A percentile compares a stretch with the other conserved stretches of the same genome.
Conservation (phyloP, 2,797 vertebrate species). For the Pantherophis vulpinus region DNA sequence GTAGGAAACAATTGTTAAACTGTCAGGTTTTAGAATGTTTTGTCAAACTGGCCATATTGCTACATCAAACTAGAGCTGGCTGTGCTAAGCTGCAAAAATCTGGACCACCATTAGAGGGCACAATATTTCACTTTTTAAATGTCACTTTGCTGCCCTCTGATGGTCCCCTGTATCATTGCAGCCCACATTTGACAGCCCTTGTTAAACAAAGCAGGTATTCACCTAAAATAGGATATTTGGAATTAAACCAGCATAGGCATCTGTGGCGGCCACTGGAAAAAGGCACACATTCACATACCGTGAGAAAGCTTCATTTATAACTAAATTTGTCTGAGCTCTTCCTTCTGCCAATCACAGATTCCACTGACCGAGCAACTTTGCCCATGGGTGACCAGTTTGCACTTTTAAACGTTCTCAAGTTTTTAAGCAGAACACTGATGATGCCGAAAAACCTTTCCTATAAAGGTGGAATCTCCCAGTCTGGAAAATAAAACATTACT, state of each 20-base stretch:
- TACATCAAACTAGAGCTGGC: background rate
- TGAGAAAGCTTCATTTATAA: background rate
- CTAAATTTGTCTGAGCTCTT: background rate
- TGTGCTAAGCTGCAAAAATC: background rate
- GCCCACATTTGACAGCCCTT: background rate
- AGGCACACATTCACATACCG: background rate
- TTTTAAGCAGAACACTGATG: background rate
- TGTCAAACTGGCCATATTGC: background rate
- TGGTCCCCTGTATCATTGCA: background rate
- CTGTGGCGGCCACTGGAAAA: conserved; percentile 1
- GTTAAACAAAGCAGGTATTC: background rate
- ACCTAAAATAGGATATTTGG: background rate
- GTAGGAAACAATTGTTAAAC: background rate
- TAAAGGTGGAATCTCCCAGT: background rate
- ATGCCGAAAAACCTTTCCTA: background rate
- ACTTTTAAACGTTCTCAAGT: background rate
- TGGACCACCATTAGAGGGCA: background rate
- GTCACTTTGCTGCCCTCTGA: background rate
- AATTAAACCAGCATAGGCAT: background rate
- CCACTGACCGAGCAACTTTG: background rate
- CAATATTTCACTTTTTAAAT: background rate
- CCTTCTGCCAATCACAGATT: background rate
- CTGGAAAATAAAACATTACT: background rate
- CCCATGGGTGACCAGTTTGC: background rate
- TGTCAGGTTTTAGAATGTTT: background rate